Base-by-base conservation (phyloP, 2,113 vertebrate species). In the Pyxicephalus adspersus region DNA sequence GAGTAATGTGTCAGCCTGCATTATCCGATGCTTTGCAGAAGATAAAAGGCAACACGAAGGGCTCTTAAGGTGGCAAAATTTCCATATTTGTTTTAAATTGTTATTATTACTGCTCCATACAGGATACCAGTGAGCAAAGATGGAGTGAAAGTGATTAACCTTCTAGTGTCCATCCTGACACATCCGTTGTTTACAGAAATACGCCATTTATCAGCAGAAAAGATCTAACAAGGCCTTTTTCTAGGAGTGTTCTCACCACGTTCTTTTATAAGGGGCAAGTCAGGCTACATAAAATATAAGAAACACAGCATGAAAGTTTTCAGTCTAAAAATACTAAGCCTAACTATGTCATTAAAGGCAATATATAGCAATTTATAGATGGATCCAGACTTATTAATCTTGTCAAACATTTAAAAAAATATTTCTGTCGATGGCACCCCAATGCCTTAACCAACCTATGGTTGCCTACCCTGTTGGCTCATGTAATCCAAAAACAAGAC, bases 51-150 rank as follows among this genome's bases (percentile, higher is more conserved):
- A 81, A 81, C 68, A 81, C 50, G 79, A 34, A 81, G 79, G 50
- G 68, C 70, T 73, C 79, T 74, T 81, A 81, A 81, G 68, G 79
- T 81, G 79, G 58, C 28, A 25, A 81, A 81, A 81, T 81, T 81
- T 64, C 67, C 78, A 81, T 81, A 81, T 81, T 73, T 81, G 68
- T 63, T 81, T 81, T 81, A 81, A 63, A 81, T 64, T 55, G 67
- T 81, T 71, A 73, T 81, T 64, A 81, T 73, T 64, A 60, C 66
- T 64, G 57, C 78, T 64, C 45, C 29, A 31, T 55, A 26, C 45
- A 19, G 52, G 68, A 71, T 38, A 71, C 45, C 16, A 45, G 57
- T 23, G 38, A 54, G 67, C 58, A 19, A 50, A 34, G 68, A 55
- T 64, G 45, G 67, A 50, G 55, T 61, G 64, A 57, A 34, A 6